A percentile compares a stretch with the other conserved stretches of the same genome.
Conservation (phyloP, 1,140 invertebrate genomes). For the Drosophila navojoa region DNA sequence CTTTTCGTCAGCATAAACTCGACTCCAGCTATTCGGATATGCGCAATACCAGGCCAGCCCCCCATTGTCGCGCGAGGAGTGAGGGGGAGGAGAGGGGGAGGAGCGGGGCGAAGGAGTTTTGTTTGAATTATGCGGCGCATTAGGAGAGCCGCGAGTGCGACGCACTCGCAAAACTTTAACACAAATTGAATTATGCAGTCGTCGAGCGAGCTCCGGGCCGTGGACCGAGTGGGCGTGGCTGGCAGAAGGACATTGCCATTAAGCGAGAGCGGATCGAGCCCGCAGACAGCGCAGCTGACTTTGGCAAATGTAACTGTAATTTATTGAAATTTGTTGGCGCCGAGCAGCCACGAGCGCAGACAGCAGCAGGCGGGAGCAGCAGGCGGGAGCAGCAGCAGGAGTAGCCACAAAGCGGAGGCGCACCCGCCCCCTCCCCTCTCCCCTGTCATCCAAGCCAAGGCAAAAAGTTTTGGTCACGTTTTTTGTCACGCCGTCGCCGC, state of each 20-base stretch:
- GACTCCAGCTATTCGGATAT: no score
- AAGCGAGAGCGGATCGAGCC: conserved; percentile 44
- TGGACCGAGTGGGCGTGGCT: not conserved
- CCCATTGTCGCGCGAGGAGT: no score
- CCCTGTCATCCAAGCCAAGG: conserved; percentile 11
- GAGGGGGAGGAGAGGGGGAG: not conserved
- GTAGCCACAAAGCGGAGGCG: conserved; percentile 46
- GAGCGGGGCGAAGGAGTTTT: conserved; percentile 30
- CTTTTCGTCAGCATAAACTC: no score
- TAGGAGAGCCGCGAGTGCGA: conserved; percentile 54
- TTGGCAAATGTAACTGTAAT: conserved; percentile 80
- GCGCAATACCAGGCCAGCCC: no score
- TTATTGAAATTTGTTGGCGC: conserved; percentile 79
- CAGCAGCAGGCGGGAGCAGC: conserved; percentile 19
- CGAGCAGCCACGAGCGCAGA: conserved; percentile 54
- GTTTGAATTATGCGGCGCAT: conserved; percentile 77
- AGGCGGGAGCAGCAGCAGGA: no score
- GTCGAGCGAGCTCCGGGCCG: conserved; percentile 2
- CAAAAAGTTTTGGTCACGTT: conserved; percentile 75
- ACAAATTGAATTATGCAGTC: conserved; percentile 80
- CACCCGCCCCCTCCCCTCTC: not conserved
- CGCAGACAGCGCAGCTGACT: conserved; percentile 49
- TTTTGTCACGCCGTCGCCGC: conserved; percentile 65
- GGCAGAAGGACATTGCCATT: conserved; percentile 38
- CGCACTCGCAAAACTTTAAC: conserved; percentile 74